Conservation (phyloP, 2,797 vertebrate genomes). For the Acanthis flammea region DNA sequence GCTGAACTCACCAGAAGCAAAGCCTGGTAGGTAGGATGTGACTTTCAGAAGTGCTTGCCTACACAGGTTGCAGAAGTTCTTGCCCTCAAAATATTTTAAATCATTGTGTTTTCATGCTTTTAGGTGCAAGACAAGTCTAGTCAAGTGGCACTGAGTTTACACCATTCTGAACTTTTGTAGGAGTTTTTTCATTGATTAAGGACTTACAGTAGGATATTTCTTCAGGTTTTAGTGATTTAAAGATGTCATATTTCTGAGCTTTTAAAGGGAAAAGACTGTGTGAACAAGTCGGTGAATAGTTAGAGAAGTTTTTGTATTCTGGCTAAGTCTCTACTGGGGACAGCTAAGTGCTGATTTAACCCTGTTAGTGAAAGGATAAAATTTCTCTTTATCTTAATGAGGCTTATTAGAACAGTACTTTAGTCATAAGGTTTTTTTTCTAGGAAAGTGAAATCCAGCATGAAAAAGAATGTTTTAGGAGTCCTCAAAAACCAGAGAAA, state of each 20-base stretch:
- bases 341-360: neutral
- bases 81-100: neutral
- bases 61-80: neutral
- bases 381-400: neutral
- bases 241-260: neutral
- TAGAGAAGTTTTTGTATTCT: neutral
- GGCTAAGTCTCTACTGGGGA: neutral
- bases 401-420: neutral
- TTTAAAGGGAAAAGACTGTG: neutral
- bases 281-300: neutral
- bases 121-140: neutral
- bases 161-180: neutral
- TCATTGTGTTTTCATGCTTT: neutral
- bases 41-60: neutral
- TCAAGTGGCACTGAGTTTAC: neutral
- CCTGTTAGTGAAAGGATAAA: neutral
- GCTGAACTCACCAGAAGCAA: slow-evolving; percentile 85
- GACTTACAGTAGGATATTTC: neutral
- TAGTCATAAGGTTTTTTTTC: neutral
- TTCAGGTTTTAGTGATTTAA: neutral
- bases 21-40: slow-evolving; percentile 74
- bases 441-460: neutral
- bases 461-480: neutral
- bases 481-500: neutral
- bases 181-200: neutral